Base-by-base conservation (phyloP, 2,797 vertebrate species). In the Melanotaenia nigrans region DNA sequence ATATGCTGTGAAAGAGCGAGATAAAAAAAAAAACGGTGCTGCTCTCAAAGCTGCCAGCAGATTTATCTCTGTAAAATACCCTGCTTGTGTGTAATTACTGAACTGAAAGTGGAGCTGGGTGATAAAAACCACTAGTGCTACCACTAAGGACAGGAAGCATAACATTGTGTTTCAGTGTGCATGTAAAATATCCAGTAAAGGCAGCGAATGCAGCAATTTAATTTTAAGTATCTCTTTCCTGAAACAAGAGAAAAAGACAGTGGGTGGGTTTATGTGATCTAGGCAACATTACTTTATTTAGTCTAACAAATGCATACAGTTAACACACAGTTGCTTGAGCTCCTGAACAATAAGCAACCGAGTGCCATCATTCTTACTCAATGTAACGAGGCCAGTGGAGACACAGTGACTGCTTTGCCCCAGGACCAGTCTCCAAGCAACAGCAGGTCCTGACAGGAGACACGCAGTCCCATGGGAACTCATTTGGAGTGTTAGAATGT, bases 351-450 rank as follows among this genome's bases (percentile, higher is more conserved):
- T 71, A 81, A 70, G 73, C 77, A 82, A 84, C 82, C 38, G 71
- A 90, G 87, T 78, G 79, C 63, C 85, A 86, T 89, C 87, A 85
- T 80, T 89, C 85, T 87, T 68, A 83, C 82, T 88, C 79, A 91
- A 87, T 85, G 77, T 88, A 87, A 89, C 81, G 38, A 89, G 86
- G 82, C 84, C 84, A 79, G 70, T 61, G 87, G 75, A 91, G 82
- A 83, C 79, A 75, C 75, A 83, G 85, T 83, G 85, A 87, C 81
- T 85, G 81, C 84, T 85, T 77, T 85, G 82, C 88, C 88, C 86
- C 73, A 82, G 88, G 90, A 92, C 88, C 86, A 75, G 92, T 93
- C 90, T 90, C 92, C 80, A 89, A 91, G 93, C 91, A 92, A 92
- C 91, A 85, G 88, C 81, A 77, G 88, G 84, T 89, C 89, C 87